Conservation (phyloP, 1,140 invertebrate species). For the Epicauta chinensis region DNA sequence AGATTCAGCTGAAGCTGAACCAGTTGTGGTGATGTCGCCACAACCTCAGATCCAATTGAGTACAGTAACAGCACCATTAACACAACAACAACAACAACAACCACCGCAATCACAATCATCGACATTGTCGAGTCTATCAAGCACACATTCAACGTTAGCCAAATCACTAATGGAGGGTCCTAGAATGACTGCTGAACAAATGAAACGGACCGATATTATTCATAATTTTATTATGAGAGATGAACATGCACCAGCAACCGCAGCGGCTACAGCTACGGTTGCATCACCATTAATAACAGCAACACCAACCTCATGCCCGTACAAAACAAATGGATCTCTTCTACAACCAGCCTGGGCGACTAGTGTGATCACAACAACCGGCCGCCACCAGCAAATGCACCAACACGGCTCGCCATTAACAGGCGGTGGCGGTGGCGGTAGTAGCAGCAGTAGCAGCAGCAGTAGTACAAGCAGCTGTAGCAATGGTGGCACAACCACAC, state of each 20-base stretch:
- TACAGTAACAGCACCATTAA: background rate
- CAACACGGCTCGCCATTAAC: slow-evolving; percentile 2
- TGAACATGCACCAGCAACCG: slow-evolving; percentile 40
- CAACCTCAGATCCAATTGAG: slow-evolving; percentile 39
- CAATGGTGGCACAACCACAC: slow-evolving; percentile 17
- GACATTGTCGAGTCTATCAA: slow-evolving; percentile 55
- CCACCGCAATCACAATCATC: slow-evolving; percentile 37
- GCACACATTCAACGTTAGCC: slow-evolving; percentile 79
- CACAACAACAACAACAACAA: too few species aligned
- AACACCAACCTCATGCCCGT: slow-evolving; percentile 39
- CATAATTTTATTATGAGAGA: slow-evolving; percentile 83
- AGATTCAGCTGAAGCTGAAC: slow-evolving; percentile 70
- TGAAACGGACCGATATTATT: slow-evolving; percentile 82
- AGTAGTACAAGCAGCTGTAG: background rate
- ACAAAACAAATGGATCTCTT: slow-evolving; percentile 30
- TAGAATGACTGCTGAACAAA: slow-evolving; percentile 79
- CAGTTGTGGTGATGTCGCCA: slow-evolving; percentile 41
- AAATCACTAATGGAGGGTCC: slow-evolving; percentile 84
- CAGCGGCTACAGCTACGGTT: slow-evolving; percentile 15
- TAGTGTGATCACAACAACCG: slow-evolving; percentile 46
- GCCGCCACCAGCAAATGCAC: slow-evolving; percentile 31
- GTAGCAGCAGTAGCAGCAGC: background rate
- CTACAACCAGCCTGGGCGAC: slow-evolving; percentile 39
- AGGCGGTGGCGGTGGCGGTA: background rate
- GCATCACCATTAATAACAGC: slow-evolving; percentile 35